Conservation (phyloP, 2,797 vertebrate species). For the Coccyzus lansbergi region DNA sequence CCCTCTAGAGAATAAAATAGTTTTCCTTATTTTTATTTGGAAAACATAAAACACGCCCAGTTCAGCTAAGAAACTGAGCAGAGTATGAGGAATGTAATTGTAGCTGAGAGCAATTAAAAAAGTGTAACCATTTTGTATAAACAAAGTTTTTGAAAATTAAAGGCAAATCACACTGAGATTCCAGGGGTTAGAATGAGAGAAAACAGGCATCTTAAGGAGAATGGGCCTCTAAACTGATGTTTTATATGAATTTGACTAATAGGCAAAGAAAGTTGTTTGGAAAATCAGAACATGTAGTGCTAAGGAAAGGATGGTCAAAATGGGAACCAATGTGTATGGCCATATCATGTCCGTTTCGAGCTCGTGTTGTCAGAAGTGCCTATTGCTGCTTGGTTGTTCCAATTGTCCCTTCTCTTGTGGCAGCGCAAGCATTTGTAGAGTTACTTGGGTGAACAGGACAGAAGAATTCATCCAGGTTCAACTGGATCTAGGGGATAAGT, state of each 20-base stretch:
- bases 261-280: not conserved
- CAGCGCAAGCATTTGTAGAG: not conserved
- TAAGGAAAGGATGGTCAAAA: not conserved
- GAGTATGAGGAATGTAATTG: not conserved
- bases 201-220: not conserved
- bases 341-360: not conserved
- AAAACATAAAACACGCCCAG: not conserved
- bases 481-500: too few relatives aligned
- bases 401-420: not conserved
- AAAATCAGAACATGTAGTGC: not conserved
- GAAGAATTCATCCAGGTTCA: not conserved
- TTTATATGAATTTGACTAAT: not conserved
- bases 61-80: not conserved
- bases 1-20: not conserved
- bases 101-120: not conserved
- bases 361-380: not conserved
- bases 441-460: not conserved
- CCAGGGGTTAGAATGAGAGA: not conserved
- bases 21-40: not conserved
- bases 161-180: not conserved
- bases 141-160: slow-evolving; percentile 5
- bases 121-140: not conserved
- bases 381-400: not conserved
- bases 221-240: not conserved
- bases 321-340: accelerated